These are phyloP conservation scores for Cantharis rustica DNA, from an alignment of 2,888 invertebrate species.

Conservation along the genomic window DNA sequence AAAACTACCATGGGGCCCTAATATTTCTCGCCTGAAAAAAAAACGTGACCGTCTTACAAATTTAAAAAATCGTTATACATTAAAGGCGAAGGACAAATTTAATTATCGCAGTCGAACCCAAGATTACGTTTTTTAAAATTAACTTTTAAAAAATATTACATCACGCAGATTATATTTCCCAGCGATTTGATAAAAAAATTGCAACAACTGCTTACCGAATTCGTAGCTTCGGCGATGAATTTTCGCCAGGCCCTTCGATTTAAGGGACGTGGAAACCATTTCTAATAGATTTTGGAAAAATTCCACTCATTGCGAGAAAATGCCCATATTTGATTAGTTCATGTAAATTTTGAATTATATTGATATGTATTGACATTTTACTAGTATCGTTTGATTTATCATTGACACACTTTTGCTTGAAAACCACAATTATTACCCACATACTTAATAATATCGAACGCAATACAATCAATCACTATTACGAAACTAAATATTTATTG, in stretches of 20 bases:
- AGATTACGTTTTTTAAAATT: not conserved
- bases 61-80: not conserved
- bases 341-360: not conserved
- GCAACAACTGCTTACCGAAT: not conserved
- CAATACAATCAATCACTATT: not conserved
- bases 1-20: not conserved
- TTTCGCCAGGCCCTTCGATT: too few species aligned
- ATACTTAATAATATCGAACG: not conserved
- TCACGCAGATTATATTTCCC: not conserved
- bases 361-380: not conserved
- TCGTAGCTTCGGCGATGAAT: too few species aligned
- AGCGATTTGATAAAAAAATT: not conserved
- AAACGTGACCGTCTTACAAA: not conserved
- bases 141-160: not conserved
- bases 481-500: not conserved
- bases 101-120: not conserved
- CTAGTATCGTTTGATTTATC: not conserved
- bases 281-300: too few species aligned
- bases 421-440: not conserved
- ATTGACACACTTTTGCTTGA: conserved; percentile 7
- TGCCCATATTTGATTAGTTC: not conserved
- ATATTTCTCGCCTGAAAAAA: not conserved
- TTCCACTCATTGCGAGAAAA: not conserved
- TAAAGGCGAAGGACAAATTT: not conserved
- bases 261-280: too few species aligned